These are phyloP conservation scores for Mormyrops boulengeri DNA, from an alignment of 2,797 vertebrate species.

Conservation along the genomic window DNA sequence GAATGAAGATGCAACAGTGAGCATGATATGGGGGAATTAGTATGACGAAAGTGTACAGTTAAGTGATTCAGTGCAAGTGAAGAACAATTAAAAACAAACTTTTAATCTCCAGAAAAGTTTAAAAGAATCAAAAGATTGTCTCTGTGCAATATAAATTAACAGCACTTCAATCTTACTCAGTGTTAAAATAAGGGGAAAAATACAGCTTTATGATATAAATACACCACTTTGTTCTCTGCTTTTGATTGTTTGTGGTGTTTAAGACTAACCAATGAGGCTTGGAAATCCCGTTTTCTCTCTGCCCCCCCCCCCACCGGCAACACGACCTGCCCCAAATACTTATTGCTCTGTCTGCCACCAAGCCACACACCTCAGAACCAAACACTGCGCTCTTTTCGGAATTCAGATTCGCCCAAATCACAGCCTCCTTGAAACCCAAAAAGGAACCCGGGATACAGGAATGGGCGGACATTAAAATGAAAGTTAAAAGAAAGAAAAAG, in stretches of 20 bases:
- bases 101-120: slow-evolving; percentile 22
- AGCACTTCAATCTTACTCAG: slow-evolving; percentile 18
- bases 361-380: neutral
- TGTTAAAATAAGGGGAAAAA: slow-evolving; percentile 16
- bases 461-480: neutral
- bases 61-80: neutral
- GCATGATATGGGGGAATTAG: neutral
- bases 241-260: slow-evolving; percentile 38
- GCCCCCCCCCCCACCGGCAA: neutral
- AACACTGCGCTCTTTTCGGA: neutral
- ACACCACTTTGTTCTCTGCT: slow-evolving; percentile 12
- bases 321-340: neutral
- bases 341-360: neutral
- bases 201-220: neutral
- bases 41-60: neutral
- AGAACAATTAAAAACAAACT: slow-evolving; percentile 10
- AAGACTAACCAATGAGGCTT: slow-evolving; percentile 61
- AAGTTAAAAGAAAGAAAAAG: neutral
- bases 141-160: slow-evolving; percentile 51
- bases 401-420: neutral
- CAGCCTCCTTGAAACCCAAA: neutral
- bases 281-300: slow-evolving; percentile 23
- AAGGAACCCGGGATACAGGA: neutral
- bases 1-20: neutral
- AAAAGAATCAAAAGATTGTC: slow-evolving; percentile 63